Base-by-base conservation (phyloP, 92 coral and sea anemone species). In the Zoanthus sociatus region DNA sequence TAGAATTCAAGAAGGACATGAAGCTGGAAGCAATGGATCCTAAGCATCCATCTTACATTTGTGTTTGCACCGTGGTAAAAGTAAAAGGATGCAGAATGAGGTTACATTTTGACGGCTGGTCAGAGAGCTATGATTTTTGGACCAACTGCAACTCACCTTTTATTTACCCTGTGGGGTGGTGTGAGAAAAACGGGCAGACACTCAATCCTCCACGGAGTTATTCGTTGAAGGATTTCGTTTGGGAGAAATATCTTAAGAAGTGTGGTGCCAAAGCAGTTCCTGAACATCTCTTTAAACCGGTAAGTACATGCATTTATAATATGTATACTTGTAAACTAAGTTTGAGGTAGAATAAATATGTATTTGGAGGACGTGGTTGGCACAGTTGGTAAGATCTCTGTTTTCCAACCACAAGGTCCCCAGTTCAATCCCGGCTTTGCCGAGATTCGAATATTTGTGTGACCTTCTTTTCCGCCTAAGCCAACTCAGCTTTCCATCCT, bases 101-200 rank as follows among this genome's bases (percentile, higher is more conserved):
- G 70, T 90, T 97, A 61, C 99, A 97, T 87, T 97, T 97, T 76
- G 99, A 97, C 53, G 99, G 99, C 48, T 97, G 99, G 99, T 97
- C 99, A 5, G 99, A 97, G 87, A 97, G 99, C 86, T 97, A 97
- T 46, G 99, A 97, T 71, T 97, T 97, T 78, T 97, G 99, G 99
- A 94, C 98, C 60, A 95, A 96, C 73, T 92, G 96, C 5, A 96
- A 97, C 78, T 97, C 98, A 9, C 98, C 98, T 17, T 92, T 93
- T 42, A 83, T 97, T 68, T 97, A 91, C 81, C 99, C 94, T 42
- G 93, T 97, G 47, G 98, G 98, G 73, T 97, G 99, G 99, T 97
- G 98, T 84, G 92, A 89, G 68, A 95, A 89, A 78, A 88, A 95
- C 67, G 95, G 93, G 0, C 99, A 95, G 89, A 91, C 76, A 1